Evolutionary conservation across 2,797 vertebrate genomes (phyloP).

Genomic region (Lates japonicus): DNA sequence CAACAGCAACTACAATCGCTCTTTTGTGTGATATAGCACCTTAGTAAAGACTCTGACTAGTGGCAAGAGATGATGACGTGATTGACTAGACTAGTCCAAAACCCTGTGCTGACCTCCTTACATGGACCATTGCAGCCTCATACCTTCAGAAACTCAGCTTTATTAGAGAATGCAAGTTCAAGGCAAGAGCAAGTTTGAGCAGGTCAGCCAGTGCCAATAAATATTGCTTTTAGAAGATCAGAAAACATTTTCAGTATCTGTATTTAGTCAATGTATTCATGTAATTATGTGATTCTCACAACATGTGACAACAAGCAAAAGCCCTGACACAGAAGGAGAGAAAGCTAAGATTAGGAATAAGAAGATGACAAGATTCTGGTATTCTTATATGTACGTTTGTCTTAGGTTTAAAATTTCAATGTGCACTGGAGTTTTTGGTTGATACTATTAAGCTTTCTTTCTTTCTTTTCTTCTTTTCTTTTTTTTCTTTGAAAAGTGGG

Average conservation of each 20-base stretch:
- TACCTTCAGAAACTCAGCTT: neutral
- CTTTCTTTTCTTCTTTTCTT: no score
- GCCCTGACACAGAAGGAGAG: neutral
- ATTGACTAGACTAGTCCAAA: neutral
- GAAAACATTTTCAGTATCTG: neutral
- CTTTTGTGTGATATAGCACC: neutral
- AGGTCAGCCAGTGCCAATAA: neutral
- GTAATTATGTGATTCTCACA: neutral
- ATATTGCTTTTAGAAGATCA: neutral
- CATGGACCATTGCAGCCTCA: neutral
- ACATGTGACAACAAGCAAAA: neutral
- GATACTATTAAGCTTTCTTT: no score
- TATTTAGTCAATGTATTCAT: neutral
- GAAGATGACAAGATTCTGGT: no score
- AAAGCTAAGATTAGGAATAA: neutral
- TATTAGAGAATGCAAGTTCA: neutral
- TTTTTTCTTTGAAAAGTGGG: no score
- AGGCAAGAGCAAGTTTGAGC: neutral
- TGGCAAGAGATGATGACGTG: neutral
- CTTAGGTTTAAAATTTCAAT: no score
- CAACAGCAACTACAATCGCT: neutral
- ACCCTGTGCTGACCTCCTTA: constrained; percentile 29
- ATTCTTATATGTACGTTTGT: neutral
- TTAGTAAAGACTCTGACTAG: neutral
- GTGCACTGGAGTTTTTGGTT: no score